Evolutionary conservation across 64 coral and sea anemone species (phyloP), one percentile per base, ranked within the genome.

Genomic region (Platygyra sinensis): DNA sequence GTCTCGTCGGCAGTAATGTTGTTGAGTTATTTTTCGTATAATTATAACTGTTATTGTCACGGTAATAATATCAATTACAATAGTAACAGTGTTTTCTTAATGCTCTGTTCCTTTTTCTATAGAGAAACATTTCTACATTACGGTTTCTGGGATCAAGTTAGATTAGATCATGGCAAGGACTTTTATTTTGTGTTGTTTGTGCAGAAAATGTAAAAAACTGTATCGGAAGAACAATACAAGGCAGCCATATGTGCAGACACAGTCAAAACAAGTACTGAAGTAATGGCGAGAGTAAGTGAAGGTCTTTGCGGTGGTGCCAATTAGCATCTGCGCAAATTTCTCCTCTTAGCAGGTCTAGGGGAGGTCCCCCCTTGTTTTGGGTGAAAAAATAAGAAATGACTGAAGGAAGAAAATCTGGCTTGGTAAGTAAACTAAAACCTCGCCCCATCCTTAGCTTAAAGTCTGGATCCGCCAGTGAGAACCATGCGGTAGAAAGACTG

Each of bases 71-170:
- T 38, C 4, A 38, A 38, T 38, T 38, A 38, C 4, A 38, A 38
- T 38, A 38, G 36, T 38, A 38, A 38, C 4, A 38, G 4, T 38
- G 36, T 38, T 38, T 38, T 38, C 30, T 67, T 22, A 72, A 72
- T 60, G 8, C 28, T 5, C 73, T 36, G n/a, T 17, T 0, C 6
- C 60, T 76, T 30, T 54, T 8, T 2, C 30, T 54, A 3, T 14
- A 25, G 16, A n/a, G n/a, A 38, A 42, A 29, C 25, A 25, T 75
- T 22, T 38, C 25, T 75, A 52, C 19, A 52, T 91, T 89, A 93
- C 75, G 92, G 78, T 4, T 13, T 93, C 20, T 93, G 92, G 92
- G 86, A 93, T 76, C 92, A 93, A 24, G 31, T 93, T 19, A n/a
- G 92, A 57, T 86, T 93, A 3, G 86, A 89, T 32, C 67, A 62